phyloP scores from a whole-genome alignment of 2,113 vertebrate species.

The Xiphophorus hellerii region DNA sequence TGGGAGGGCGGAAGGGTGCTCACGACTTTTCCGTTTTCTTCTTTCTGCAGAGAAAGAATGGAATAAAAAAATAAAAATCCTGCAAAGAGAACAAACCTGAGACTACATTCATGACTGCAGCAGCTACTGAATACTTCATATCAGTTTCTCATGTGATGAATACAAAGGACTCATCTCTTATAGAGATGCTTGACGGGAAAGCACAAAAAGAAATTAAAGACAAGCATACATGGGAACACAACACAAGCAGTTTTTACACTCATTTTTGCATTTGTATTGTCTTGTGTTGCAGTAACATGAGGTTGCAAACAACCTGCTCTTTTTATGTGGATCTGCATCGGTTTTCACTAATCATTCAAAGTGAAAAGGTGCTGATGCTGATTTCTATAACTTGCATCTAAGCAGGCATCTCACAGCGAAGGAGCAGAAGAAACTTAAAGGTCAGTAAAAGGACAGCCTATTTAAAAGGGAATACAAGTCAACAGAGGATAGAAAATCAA shows the following conservation, averaged over 20 bases:
- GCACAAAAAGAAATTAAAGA: no score
- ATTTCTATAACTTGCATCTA: background rate
- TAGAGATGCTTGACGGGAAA: background rate
- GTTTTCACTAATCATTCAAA: background rate
- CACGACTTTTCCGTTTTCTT: constrained; percentile 88
- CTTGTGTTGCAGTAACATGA: background rate
- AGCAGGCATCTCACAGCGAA: background rate
- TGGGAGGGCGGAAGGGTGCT: constrained; percentile 84
- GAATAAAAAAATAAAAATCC: background rate
- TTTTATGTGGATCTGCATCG: background rate
- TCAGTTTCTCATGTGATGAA: no score
- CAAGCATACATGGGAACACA: no score
- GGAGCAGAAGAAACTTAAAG: constrained; percentile 2
- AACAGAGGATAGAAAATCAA: background rate
- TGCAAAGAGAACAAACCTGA: background rate
- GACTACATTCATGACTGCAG: background rate
- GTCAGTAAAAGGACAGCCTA: constrained; percentile 11
- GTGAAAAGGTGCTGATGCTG: background rate
- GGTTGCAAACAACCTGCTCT: background rate
- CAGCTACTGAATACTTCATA: no score
- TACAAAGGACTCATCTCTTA: no score
- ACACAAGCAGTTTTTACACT: background rate
- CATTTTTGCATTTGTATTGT: background rate
- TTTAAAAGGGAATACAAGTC: constrained; percentile 14
- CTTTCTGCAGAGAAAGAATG: constrained; percentile 84